A percentile compares a stretch with the other conserved stretches of the same genome.
These are phyloP conservation scores for Drosophila niveifrons DNA, from an alignment of 2,888 invertebrate genomes.

Conservation along the genomic window DNA sequence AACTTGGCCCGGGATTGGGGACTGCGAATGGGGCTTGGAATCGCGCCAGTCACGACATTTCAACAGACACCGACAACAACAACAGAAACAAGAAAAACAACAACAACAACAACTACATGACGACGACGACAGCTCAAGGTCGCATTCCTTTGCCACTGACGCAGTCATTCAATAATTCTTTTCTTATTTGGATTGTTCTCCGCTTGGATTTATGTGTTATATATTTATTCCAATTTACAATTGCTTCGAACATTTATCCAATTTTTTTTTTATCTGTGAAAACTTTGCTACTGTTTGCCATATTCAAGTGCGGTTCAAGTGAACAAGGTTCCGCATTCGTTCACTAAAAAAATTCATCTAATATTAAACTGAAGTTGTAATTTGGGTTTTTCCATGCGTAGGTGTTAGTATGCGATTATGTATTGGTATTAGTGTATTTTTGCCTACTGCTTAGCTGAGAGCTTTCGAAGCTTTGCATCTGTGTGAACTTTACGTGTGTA, in stretches of 20 bases:
- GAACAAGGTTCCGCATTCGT: constrained; percentile 7
- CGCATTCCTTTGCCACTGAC: constrained; percentile 76
- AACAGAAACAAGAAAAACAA: constrained; percentile 5
- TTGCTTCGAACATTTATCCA: constrained; percentile 6
- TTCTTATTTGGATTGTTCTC: constrained; percentile 56
- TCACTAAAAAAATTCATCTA: not conserved
- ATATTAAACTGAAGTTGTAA: not conserved
- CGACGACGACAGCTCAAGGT: constrained; percentile 75
- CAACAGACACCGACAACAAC: constrained; percentile 39
- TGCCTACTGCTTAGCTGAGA: not conserved
- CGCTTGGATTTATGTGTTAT: constrained; percentile 39
- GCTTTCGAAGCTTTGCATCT: not conserved
- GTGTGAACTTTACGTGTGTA: not conserved
- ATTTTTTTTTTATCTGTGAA: not conserved
- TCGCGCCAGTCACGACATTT: constrained; percentile 70
- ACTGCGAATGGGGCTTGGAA: constrained; percentile 25
- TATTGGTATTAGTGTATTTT: not conserved
- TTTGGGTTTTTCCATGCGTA: not conserved
- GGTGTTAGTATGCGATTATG: not conserved
- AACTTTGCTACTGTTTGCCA: constrained; percentile 17
- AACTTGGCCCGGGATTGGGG: not conserved
- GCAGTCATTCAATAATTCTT: constrained; percentile 71
- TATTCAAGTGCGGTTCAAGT: not conserved
- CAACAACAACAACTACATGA: constrained; percentile 27
- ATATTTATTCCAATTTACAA: constrained; percentile 10